Percentiles rank a stretch among this genome's conserved stretches.
Conservation (phyloP, 2,797 vertebrate genomes). For the Rhinatrema bivittatum region DNA sequence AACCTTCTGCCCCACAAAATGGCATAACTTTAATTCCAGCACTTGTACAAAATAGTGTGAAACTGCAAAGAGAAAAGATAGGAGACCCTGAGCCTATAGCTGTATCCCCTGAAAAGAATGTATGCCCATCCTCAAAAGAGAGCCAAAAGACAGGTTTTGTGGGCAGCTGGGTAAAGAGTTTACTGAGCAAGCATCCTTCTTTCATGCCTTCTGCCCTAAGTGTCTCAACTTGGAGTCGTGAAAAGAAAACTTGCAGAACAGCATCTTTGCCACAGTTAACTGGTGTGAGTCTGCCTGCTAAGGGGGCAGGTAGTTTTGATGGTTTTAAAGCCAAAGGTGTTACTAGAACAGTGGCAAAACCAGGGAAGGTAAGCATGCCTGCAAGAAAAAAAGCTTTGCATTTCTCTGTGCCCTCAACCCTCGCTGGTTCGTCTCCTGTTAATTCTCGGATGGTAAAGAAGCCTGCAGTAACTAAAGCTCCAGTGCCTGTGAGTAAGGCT, state of each 20-base stretch:
- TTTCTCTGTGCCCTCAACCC: background rate
- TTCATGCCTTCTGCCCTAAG: constrained; percentile 38
- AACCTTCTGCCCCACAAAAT: background rate
- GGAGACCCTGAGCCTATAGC: constrained; percentile 1
- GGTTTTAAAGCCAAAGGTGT: constrained; percentile 60
- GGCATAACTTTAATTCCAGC: constrained; percentile 10
- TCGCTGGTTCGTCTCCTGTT: constrained; percentile 4
- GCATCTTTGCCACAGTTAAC: constrained; percentile 12
- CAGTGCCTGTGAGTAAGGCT: background rate
- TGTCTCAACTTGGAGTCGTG: constrained; percentile 26
- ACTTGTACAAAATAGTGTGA: constrained; percentile 12
- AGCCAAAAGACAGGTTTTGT: constrained; percentile 42
- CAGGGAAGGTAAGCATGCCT: background rate
- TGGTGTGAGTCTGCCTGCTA: constrained; percentile 47
- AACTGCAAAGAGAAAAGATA: constrained; percentile 10
- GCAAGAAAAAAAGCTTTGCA: too few species aligned
- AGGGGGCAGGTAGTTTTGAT: constrained; percentile 73
- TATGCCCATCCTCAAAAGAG: constrained; percentile 18
- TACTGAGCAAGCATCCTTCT: constrained; percentile 38
- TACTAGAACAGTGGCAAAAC: constrained; percentile 4
- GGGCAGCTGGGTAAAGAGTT: constrained; percentile 54
- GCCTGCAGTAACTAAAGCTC: background rate
- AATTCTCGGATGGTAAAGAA: background rate
- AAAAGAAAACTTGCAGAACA: constrained; percentile 18
- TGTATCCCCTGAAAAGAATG: constrained; percentile 6